Base-by-base conservation (phyloP, 2,888 invertebrate species). In the Liodrosophila aerea region DNA sequence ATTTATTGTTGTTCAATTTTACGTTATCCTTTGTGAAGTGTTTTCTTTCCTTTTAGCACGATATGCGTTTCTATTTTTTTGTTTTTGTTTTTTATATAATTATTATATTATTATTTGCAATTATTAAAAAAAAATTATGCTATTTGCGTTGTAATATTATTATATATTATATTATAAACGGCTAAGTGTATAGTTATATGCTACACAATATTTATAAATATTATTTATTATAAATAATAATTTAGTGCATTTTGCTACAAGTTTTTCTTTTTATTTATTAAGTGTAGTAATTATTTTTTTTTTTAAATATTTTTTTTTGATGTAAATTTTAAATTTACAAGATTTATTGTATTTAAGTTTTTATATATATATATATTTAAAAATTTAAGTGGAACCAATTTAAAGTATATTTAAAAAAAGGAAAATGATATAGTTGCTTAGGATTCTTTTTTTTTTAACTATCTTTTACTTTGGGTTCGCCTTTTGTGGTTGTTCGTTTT, bases 251-350 rank as follows among this genome's bases (percentile, higher is more conserved):
- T 76, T 80, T 77, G 75, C 84, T 83, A 83, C 22, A 22, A 22
- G 22, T 22, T 22, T 22, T 22, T 22, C 3, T 22, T 22, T 76
- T 61, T 67, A 40, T 70, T 66, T 63, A 67, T 70, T 68, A 60
- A 58, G 51, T 58, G 67, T 64, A 60, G 69, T 72, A 64, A 61
- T 71, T 33, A 57, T 54, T 69, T 36, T 64, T 54, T 70, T 58
- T 43, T 18, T 39, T 47, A 22, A 39, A 12, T 50, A 33, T 51
- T 51, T 56, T 64, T 69, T 67, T 71, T 41, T 16, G n/a, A 70
- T 64, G 78, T 84, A 82, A 84, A 84, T 85, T 77, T 62, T 65
- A 69, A 82, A 82, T 84, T 81, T 85, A 78, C 80, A 76, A 76
- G 66, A 61, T 64, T 73, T 82, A 76, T 78, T 80, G 81, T 78